Evolutionary conservation across 2,797 vertebrate species (phyloP), one percentile per base, ranked within the genome.

Genomic region (Danionella dracula): DNA sequence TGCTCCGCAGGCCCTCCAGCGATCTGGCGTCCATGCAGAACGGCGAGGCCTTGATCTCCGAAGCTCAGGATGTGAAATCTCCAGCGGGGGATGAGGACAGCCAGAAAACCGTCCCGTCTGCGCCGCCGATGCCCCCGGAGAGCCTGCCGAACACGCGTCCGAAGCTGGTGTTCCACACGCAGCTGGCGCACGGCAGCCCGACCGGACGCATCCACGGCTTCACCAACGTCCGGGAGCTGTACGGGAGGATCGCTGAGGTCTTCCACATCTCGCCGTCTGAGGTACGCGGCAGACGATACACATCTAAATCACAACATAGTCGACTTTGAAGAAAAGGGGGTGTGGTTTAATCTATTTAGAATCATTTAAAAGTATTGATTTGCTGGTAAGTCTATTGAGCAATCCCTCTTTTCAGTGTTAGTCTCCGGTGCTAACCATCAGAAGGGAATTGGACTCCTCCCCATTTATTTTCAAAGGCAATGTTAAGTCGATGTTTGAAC

Each of bases 141-240:
- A 89, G 86, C 71, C 88, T 97, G 65, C 83, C 89, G 29, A 85
- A 90, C 0, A 70, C 76, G 0, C 83, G 94, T 23, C 94, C 94
- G 7, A 90, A 93, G n/a, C 89, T 96, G 41, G 92, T 93, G 57
- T 97, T 97, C 82, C 94, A 96, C 82, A 94, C 94, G 10, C 94
- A 97, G 85, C 90, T 96, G 6, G 94, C 94, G 5, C 95, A 96
- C 0, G 95, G 94, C 57, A 96, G 94, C 75, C 92, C 94, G 60
- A 97, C 94, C 0, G 94, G 94, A 4, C 92, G 94, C 31, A 95
- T 97, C 0, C 93, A 97, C 75, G 94, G 94, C 38, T 97, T 96
- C 83, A 90, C 90, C 67, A 97, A 96, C 0, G 94, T 96, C 65
- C 88, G 93, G n/a, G 95, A 96, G 83, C 89, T 97, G 5, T 97